These are phyloP conservation scores for Cololabis saira DNA, from an alignment of 2,113 vertebrate genomes.

Conservation along the genomic window DNA sequence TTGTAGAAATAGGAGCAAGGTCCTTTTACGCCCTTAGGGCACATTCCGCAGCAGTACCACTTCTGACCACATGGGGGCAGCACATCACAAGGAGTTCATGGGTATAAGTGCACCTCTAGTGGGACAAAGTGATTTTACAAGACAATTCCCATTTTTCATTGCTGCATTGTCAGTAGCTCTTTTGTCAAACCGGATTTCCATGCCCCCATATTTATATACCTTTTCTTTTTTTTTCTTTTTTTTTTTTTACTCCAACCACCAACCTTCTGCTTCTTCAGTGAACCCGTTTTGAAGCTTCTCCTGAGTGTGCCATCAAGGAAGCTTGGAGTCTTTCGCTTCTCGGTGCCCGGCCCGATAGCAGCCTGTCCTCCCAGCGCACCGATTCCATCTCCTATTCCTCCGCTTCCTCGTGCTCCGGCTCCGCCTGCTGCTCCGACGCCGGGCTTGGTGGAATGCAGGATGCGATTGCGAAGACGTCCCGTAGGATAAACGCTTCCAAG, in stretches of 20 bases:
- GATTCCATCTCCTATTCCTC: conserved; percentile 70
- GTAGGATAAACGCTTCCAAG: conserved; percentile 90
- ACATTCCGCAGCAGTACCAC: too few relatives aligned
- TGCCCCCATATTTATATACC: too few relatives aligned
- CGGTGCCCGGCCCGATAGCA: conserved; percentile 57
- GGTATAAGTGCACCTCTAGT: too few relatives aligned
- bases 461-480: conserved; percentile 88
- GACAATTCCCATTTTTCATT: too few relatives aligned
- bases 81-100: too few relatives aligned
- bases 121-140: too few relatives aligned
- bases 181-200: too few relatives aligned
- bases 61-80: too few relatives aligned
- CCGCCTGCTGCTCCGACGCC: conserved; percentile 66
- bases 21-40: too few relatives aligned
- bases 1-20: too few relatives aligned
- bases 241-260: conserved; percentile 34
- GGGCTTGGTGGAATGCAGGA: conserved; percentile 88
- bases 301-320: conserved; percentile 91
- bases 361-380: conserved; percentile 55
- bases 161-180: too few relatives aligned
- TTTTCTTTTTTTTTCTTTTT: not conserved
- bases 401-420: conserved; percentile 71
- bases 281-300: conserved; percentile 90
- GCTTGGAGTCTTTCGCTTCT: conserved; percentile 88
- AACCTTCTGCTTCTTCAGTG: conserved; percentile 91